phyloP scores from a whole-genome alignment of 2,797 vertebrate species.

The Otolemur crassicaudatus region DNA sequence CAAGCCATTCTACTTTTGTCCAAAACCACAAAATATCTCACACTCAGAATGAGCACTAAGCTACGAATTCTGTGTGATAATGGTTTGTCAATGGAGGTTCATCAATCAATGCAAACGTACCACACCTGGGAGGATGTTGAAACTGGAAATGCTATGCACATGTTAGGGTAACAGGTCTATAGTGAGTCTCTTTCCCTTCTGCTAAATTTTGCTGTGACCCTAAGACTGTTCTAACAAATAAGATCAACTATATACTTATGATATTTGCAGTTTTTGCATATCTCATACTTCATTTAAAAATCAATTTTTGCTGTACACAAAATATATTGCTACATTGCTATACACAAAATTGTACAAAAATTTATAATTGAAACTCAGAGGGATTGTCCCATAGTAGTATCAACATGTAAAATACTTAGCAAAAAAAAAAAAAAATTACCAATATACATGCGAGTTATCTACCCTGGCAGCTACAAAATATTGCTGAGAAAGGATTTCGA shows the following conservation, averaged over 20 bases:
- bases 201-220: background rate
- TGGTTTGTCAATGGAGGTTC: background rate
- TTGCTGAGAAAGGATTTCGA: background rate
- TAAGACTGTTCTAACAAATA: background rate
- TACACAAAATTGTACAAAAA: background rate
- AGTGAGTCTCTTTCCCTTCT: background rate
- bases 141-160: background rate
- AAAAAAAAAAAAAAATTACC: background rate
- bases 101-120: background rate
- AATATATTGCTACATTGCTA: background rate
- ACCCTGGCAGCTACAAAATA: background rate
- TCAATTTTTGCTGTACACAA: background rate
- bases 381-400: background rate
- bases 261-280: background rate
- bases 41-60: background rate
- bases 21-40: background rate
- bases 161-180: fast-evolving
- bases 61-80: too few species aligned
- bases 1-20: background rate
- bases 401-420: background rate
- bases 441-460: background rate
- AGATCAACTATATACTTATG: background rate
- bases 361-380: constrained; percentile 37
- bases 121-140: background rate
- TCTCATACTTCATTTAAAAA: background rate